These are phyloP conservation scores for Poeciliopsis gracilis DNA, from an alignment of 2,797 vertebrate species.

Conservation along the genomic window DNA sequence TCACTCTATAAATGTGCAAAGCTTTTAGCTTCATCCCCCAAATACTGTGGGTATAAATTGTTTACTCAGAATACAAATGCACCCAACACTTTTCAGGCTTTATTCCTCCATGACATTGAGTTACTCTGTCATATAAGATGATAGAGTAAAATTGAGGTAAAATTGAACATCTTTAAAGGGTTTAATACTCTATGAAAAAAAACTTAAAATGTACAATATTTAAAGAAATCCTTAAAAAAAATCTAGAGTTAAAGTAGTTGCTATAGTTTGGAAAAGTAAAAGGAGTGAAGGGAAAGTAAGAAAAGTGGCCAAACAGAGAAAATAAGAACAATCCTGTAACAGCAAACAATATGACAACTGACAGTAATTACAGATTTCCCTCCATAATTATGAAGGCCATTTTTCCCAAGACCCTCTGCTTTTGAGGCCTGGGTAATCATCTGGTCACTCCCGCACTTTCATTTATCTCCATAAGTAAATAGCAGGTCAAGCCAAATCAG, in stretches of 20 bases:
- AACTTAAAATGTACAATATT: neutral
- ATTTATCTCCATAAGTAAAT: slow-evolving; percentile 53
- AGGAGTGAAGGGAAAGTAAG: neutral
- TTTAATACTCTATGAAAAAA: neutral
- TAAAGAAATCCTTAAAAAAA: neutral
- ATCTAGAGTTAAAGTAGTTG: neutral
- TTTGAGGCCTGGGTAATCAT: slow-evolving; percentile 50
- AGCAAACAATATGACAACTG: slow-evolving; percentile 64
- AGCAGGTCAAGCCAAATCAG: slow-evolving; percentile 58
- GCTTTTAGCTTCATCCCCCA: neutral
- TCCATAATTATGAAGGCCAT: slow-evolving; percentile 58
- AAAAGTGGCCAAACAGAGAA: slow-evolving; percentile 16
- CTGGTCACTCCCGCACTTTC: slow-evolving; percentile 47
- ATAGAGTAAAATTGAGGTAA: neutral
- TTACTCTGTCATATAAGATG: neutral
- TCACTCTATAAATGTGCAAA: neutral
- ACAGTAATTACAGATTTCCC: slow-evolving; percentile 62
- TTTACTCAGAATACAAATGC: neutral
- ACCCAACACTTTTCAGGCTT: neutral
- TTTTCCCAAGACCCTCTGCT: slow-evolving; percentile 48
- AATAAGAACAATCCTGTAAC: slow-evolving; percentile 43
- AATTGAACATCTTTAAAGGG: neutral
- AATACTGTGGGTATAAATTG: neutral
- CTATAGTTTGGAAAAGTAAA: neutral
- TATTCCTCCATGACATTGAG: neutral